Evolutionary conservation across 1,140 invertebrate genomes (phyloP), one percentile per base, ranked within the genome.

Genomic region (Cyclargus thomasi): DNA sequence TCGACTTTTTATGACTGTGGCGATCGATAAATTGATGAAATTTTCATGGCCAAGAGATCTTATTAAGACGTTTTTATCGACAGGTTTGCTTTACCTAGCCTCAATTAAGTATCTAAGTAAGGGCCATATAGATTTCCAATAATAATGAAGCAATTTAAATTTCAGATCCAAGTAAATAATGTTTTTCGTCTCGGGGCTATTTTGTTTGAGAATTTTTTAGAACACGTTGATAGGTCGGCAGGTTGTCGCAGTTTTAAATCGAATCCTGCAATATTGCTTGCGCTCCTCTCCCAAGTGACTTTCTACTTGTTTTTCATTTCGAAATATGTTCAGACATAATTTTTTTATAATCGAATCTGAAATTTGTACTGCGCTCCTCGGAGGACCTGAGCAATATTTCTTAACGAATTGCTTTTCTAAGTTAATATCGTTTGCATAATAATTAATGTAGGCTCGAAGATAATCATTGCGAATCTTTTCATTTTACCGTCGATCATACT

Each of bases 221-320:
- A 59, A 21, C 53, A 55, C 53, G 53, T 21, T 21, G 55, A 59
- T 59, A 59, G 70, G 65, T 67, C 69, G 67, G 57, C 66, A 39
- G 67, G 39, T 17, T 57, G 64, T 72, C 78, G 77, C 70, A 75
- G 75, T 78, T 83, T 84, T 79, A 83, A 86, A 85, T 85, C 78
- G 79, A 85, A 78, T 83, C 63, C 69, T 70, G 76, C 80, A 76
- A 82, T 83, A 85, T 83, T 81, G 82, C 80, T 75, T 70, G 70
- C 74, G 23, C 67, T 70, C 21, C 62, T 36, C 64, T 80, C 82
- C 81, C 84, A 71, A 70, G 81, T 73, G 80, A 66, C 64, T 70
- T 73, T 70, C 67, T 64, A 69, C 62, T 80, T 77, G 70, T 80
- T 82, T 85, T 84, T 82, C 75, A 78, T 85, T 81, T 81, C 72